Evolutionary conservation across 2,888 invertebrate species (phyloP).

Genomic region (Erebia ligea): DNA sequence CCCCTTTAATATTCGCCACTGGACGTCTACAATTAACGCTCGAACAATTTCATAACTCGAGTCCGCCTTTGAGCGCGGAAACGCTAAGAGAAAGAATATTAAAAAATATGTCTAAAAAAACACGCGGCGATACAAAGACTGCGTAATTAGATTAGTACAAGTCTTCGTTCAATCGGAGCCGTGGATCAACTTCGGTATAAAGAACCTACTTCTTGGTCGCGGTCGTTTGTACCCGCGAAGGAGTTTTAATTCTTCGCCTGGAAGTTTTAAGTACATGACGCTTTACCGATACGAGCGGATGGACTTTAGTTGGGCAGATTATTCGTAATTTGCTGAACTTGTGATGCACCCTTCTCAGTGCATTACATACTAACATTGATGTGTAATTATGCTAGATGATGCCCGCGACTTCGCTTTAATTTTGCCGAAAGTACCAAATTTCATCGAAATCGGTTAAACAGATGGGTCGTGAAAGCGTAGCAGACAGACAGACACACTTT

Average conservation of each 20-base stretch:
- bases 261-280: neutral
- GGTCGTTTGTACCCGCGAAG: neutral
- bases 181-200: conserved; percentile 23
- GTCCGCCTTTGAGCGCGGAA: conserved; percentile 74
- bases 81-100: conserved; percentile 59
- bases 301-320: neutral
- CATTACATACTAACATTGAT: too few species aligned
- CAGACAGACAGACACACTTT: too few species aligned
- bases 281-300: neutral
- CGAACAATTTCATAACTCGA: conserved; percentile 80
- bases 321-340: too few species aligned
- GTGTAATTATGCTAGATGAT: too few species aligned
- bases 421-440: too few species aligned
- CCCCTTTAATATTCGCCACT: conserved; percentile 79
- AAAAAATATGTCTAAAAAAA: conserved; percentile 61
- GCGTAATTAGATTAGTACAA: conserved; percentile 73
- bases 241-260: conserved; percentile 13
- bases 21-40: conserved; percentile 82
- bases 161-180: conserved; percentile 50
- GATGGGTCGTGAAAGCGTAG: too few species aligned
- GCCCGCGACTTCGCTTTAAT: too few species aligned
- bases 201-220: neutral
- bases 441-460: too few species aligned
- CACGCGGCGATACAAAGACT: conserved; percentile 47
- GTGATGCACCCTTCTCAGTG: too few species aligned